Evolutionary conservation across 2,888 invertebrate genomes (phyloP).

Genomic region (Hermaeophaga mercurialis): DNA sequence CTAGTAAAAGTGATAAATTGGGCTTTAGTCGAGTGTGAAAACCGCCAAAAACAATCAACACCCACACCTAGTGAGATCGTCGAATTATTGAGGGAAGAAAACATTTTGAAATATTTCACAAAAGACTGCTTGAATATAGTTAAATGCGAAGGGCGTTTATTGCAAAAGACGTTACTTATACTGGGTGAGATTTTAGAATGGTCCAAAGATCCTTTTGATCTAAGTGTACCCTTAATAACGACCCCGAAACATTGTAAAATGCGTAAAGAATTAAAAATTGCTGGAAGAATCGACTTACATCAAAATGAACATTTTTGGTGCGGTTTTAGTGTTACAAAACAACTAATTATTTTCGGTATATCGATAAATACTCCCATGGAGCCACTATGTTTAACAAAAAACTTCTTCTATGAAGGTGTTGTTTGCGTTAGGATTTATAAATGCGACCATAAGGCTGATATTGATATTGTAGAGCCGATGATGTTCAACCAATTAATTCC

Average conservation of each 20-base stretch:
- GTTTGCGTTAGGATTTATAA: slow-evolving; percentile 37
- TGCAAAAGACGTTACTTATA: slow-evolving; percentile 32
- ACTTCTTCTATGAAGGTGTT: slow-evolving; percentile 33
- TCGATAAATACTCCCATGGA: slow-evolving; percentile 41
- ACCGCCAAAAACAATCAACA: slow-evolving; percentile 50
- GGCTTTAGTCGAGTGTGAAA: slow-evolving; percentile 62
- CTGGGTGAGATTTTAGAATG: slow-evolving; percentile 31
- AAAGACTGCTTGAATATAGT: slow-evolving; percentile 31
- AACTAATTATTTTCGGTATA: slow-evolving; percentile 42
- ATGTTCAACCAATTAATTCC: slow-evolving; percentile 34
- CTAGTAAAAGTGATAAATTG: slow-evolving; percentile 60
- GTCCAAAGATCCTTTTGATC: slow-evolving; percentile 24
- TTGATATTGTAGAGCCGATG: slow-evolving; percentile 37
- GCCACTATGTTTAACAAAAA: slow-evolving; percentile 23
- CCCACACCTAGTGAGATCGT: slow-evolving; percentile 57
- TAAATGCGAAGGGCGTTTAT: slow-evolving; percentile 30
- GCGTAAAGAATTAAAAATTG: slow-evolving; percentile 44
- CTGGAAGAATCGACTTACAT: slow-evolving; percentile 40
- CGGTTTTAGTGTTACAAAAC: slow-evolving; percentile 36
- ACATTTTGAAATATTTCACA: slow-evolving; percentile 38
- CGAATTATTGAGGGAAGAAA: slow-evolving; percentile 36
- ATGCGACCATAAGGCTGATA: slow-evolving; percentile 26
- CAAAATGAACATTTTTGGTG: slow-evolving; percentile 38
- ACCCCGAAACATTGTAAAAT: slow-evolving; percentile 29
- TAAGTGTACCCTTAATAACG: slow-evolving; percentile 14